Evolutionary conservation across 2,797 vertebrate species (phyloP).

Genomic region (Chelonia mydas): DNA sequence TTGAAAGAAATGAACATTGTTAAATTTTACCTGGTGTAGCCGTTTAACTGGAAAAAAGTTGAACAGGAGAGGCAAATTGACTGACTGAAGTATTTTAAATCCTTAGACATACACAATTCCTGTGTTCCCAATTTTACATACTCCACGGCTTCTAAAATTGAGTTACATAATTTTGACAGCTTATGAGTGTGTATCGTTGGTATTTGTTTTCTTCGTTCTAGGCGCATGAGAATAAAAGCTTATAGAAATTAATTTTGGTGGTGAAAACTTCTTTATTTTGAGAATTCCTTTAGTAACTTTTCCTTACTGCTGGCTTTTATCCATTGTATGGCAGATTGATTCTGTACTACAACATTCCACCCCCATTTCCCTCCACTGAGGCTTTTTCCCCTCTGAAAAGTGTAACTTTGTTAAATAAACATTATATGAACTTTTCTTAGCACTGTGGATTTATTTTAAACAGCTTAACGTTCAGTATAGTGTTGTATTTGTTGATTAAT

Average conservation of each 20-base stretch:
- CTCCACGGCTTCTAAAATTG: background rate
- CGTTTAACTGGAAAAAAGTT: background rate
- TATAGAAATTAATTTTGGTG: background rate
- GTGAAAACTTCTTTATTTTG: background rate
- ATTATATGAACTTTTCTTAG: background rate
- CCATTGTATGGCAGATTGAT: background rate
- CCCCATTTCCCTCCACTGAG: background rate
- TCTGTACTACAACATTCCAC: background rate
- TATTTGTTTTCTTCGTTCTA: background rate
- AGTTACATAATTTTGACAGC: background rate
- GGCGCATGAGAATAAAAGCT: background rate
- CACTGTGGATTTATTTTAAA: background rate
- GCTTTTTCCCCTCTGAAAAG: background rate
- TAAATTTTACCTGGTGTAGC: background rate
- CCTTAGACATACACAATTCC: background rate
- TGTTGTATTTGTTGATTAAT: background rate
- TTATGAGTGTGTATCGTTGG: background rate
- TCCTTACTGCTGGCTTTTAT: background rate
- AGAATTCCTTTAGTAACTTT: background rate
- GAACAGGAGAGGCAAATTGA: background rate
- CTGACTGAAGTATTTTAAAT: background rate
- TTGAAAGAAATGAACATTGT: background rate
- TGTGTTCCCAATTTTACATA: background rate
- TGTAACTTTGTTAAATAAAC: background rate
- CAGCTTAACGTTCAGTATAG: background rate